Conservation (phyloP, 2,888 invertebrate species). For the Craniophora ligustri region DNA sequence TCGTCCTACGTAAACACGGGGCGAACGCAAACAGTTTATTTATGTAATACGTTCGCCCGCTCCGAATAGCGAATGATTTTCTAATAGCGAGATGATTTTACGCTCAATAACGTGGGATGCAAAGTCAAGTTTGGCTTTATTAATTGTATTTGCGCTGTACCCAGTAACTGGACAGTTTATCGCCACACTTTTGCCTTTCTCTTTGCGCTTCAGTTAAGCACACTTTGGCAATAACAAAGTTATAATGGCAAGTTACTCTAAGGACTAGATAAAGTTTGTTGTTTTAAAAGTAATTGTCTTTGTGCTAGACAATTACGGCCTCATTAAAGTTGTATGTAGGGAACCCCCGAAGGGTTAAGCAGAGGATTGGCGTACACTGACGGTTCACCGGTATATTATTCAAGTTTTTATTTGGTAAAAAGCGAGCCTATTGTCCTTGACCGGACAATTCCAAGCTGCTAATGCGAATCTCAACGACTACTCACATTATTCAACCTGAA, state of each 20-base stretch:
- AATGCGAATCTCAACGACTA: too few relatives aligned
- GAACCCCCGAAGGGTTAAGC: too few relatives aligned
- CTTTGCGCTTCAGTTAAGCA: constrained; percentile 37
- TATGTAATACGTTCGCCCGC: constrained; percentile 30
- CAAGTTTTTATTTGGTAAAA: too few relatives aligned
- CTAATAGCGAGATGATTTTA: constrained; percentile 37
- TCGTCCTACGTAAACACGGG: constrained; percentile 49
- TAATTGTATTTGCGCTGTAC: constrained; percentile 14
- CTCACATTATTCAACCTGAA: too few relatives aligned
- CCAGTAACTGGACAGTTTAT: background rate
- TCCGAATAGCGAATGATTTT: constrained; percentile 37
- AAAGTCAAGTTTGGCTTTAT: constrained; percentile 10
- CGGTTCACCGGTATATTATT: too few relatives aligned
- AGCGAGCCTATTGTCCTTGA: too few relatives aligned
- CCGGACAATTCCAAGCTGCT: too few relatives aligned
- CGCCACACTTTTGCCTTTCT: constrained; percentile 7
- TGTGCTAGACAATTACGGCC: constrained; percentile 27
- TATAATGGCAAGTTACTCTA: constrained; percentile 28
- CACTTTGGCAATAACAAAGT: constrained; percentile 34
- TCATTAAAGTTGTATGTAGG: too few relatives aligned
- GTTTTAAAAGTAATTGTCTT: constrained; percentile 23
- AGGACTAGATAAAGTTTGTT: constrained; percentile 38
- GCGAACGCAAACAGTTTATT: constrained; percentile 46
- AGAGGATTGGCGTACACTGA: too few relatives aligned
- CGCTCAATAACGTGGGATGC: constrained; percentile 12